Evolutionary conservation across 2,113 vertebrate genomes (phyloP), one percentile per base, ranked within the genome.

Genomic region (Esox niger): DNA sequence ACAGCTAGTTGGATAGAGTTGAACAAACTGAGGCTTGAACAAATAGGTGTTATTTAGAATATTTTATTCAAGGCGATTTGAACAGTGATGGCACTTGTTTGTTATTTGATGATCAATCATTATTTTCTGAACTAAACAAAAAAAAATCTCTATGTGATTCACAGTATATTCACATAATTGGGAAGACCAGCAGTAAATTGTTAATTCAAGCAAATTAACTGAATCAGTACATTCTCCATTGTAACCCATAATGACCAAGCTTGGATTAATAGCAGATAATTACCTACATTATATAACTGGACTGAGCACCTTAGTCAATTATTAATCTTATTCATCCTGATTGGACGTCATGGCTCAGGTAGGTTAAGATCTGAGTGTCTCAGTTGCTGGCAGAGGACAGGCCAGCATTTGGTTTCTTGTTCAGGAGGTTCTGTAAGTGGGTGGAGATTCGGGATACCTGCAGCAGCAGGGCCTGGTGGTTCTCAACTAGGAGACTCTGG

Each of bases 401-500:
- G 17, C n/a, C 4, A 21, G 47, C 6, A 6, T 52, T 43, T 10
- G 13, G 38, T 43, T 47, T 47, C 46, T 47, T 47, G 46, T 13
- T 17, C 46, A 47, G 46, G 46, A 47, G 46, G 46, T 47, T 17
- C 46, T 47, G 46, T 4, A 47, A 17, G 46, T 47, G 46, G 13
- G 46, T 47, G 11, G 20, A 13, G 11, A 46, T 20, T 3, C 43
- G 1, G 3, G 43, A 46, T 15, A 46, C 43, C 64, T 84, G 82
- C 47, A 74, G 72, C 27, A 84, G 71, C 33, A 82, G 56, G 5
- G 82, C 88, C 78, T 90, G 89, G 29, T 91, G 84, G 73, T 88
- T 91, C 70, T 91, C 89, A n/a, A 91, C 82, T 23, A 90, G 76
- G 5, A 91, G 85, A 52, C 82, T 87, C 84, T 88, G 90, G n/a